phyloP scores from a whole-genome alignment of 2,113 vertebrate species.

The Crotalus helleri region DNA sequence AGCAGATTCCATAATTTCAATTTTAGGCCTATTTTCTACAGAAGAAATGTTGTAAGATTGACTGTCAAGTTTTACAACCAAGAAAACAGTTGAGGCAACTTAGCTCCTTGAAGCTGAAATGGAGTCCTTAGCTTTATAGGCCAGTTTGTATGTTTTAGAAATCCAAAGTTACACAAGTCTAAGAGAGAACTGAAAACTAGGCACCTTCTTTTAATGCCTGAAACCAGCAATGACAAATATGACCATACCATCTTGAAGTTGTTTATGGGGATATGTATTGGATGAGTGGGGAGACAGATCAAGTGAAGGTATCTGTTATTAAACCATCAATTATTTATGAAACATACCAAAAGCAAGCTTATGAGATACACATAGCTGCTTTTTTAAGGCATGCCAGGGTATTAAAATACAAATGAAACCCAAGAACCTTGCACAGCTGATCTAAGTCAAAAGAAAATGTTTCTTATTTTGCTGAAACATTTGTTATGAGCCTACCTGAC shows the following conservation, averaged over 20 bases:
- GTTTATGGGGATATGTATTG: background rate
- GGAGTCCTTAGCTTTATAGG: background rate
- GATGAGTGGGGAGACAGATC: background rate
- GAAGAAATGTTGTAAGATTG: background rate
- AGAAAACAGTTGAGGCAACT: background rate
- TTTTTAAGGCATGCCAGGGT: background rate
- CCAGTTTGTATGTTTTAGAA: background rate
- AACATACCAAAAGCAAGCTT: background rate
- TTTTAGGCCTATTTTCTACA: background rate
- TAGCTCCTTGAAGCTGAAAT: background rate
- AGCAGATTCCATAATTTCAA: background rate
- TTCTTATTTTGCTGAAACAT: constrained; percentile 71
- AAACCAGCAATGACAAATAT: background rate
- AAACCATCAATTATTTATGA: background rate
- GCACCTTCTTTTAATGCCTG: background rate
- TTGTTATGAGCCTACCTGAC: constrained; percentile 81
- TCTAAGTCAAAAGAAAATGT: constrained; percentile 49
- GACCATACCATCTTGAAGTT: background rate
- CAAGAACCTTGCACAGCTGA: constrained; percentile 56
- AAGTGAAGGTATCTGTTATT: background rate
- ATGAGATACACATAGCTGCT: constrained; percentile 7
- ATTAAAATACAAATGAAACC: constrained; percentile 26
- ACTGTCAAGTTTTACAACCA: background rate
- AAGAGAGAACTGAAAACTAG: background rate
- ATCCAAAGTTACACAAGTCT: background rate